These are phyloP conservation scores for Drosophila tanythrix DNA, from an alignment of 2,888 invertebrate species.

Conservation along the genomic window DNA sequence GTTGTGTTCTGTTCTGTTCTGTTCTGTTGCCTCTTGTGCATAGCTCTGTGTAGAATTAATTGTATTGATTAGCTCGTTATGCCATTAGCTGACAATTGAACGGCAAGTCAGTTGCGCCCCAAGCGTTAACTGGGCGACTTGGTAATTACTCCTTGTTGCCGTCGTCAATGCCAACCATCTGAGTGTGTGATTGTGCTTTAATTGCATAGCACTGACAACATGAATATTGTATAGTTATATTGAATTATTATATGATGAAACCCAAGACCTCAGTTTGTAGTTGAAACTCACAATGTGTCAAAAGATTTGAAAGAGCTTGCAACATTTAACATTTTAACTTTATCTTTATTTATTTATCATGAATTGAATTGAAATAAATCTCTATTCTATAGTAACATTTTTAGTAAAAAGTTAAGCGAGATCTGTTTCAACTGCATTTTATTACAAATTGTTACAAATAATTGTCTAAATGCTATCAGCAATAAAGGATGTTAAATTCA, in stretches of 20 bases:
- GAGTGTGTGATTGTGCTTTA: background rate
- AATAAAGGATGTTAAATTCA: background rate
- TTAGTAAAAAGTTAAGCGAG: background rate
- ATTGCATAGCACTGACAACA: background rate
- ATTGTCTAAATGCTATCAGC: background rate
- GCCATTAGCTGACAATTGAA: conserved; percentile 59
- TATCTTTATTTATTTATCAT: background rate
- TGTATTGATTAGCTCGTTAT: conserved; percentile 75
- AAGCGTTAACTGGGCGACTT: conserved; percentile 35
- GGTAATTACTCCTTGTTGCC: conserved; percentile 12
- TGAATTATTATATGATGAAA: background rate
- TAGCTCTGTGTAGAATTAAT: conserved; percentile 59
- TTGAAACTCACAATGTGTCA: background rate
- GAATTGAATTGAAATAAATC: background rate
- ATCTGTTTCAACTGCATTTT: background rate
- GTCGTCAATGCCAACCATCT: background rate
- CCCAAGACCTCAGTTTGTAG: background rate
- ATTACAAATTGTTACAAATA: background rate
- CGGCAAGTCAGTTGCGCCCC: conserved; percentile 34
- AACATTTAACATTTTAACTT: background rate
- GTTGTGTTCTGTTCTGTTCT: background rate
- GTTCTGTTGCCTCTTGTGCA: too few species aligned
- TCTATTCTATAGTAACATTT: too few species aligned
- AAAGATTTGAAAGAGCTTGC: background rate
- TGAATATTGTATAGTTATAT: background rate